These are phyloP conservation scores for Hypomecis atomaria DNA, from an alignment of 2,888 invertebrate species.

Conservation along the genomic window DNA sequence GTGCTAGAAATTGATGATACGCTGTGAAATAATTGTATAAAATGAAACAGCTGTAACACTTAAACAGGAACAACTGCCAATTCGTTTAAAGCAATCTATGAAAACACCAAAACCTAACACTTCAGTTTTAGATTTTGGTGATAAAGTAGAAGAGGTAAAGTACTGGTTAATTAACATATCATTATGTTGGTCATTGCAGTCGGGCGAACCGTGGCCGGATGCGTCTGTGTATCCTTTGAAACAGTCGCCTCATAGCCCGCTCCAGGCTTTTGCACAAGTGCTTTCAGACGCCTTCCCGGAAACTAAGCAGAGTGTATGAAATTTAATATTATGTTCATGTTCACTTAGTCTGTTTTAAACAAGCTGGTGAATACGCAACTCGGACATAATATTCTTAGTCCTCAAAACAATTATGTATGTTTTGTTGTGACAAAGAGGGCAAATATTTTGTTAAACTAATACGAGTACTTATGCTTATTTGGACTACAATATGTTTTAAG, in stretches of 20 bases:
- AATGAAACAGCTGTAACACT: too few relatives aligned
- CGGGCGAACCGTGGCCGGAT: constrained; percentile 48
- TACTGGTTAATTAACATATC: constrained; percentile 54
- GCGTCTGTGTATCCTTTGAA: constrained; percentile 35
- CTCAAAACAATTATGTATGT: too few relatives aligned
- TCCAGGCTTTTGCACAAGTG: constrained; percentile 15
- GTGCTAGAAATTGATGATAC: too few relatives aligned
- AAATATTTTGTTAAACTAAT: too few relatives aligned
- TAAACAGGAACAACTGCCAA: too few relatives aligned
- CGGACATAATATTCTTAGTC: not conserved
- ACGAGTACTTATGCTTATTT: too few relatives aligned
- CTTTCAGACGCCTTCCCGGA: constrained; percentile 14
- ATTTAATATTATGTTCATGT: constrained; percentile 11
- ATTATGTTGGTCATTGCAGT: constrained; percentile 44
- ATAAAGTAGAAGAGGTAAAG: not conserved
- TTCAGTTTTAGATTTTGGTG: too few relatives aligned
- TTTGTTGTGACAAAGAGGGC: too few relatives aligned
- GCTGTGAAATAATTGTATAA: too few relatives aligned
- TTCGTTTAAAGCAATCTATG: too few relatives aligned
- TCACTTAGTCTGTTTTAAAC: constrained; percentile 14
- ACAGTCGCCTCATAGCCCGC: constrained; percentile 25
- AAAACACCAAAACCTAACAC: too few relatives aligned
- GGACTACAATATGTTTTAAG: too few relatives aligned
- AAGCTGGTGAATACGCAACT: constrained; percentile 1
- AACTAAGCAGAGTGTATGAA: constrained; percentile 22